Conservation (phyloP, 2,888 invertebrate genomes). For the Nasonia oneida region DNA sequence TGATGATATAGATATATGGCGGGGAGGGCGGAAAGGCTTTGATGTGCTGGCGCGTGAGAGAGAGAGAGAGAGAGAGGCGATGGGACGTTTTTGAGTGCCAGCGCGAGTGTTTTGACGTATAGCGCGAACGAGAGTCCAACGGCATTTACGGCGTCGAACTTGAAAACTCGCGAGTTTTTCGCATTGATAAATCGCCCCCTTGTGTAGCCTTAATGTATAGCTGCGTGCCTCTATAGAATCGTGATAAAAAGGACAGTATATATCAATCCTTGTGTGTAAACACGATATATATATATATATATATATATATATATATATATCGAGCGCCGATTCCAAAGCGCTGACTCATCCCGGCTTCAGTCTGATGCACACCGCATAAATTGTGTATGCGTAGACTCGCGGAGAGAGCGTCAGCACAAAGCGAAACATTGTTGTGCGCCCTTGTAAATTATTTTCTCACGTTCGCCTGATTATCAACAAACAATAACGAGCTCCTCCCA, state of each 20-base stretch:
- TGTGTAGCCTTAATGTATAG: background rate
- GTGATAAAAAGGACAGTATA: background rate
- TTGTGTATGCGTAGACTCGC: background rate
- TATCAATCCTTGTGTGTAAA: background rate
- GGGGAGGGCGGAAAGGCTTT: background rate
- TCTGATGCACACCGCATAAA: background rate
- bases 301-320: no score
- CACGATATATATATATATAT: background rate
- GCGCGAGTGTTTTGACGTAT: background rate
- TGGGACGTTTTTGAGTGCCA: background rate
- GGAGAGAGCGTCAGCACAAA: background rate
- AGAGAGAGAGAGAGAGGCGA: background rate
- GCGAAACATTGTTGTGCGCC: background rate
- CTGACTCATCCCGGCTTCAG: background rate
- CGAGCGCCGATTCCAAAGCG: background rate
- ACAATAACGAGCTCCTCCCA: background rate
- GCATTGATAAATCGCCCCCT: background rate
- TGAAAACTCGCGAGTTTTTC: no score
- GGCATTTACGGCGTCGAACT: background rate
- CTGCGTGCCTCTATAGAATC: background rate
- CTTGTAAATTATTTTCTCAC: slow-evolving; percentile 4
- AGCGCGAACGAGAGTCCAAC: background rate
- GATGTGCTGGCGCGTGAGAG: background rate
- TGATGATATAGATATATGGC: background rate
- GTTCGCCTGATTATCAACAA: background rate